Base-by-base conservation (phyloP, 2,113 vertebrate genomes). In the Polypterus bichir region DNA sequence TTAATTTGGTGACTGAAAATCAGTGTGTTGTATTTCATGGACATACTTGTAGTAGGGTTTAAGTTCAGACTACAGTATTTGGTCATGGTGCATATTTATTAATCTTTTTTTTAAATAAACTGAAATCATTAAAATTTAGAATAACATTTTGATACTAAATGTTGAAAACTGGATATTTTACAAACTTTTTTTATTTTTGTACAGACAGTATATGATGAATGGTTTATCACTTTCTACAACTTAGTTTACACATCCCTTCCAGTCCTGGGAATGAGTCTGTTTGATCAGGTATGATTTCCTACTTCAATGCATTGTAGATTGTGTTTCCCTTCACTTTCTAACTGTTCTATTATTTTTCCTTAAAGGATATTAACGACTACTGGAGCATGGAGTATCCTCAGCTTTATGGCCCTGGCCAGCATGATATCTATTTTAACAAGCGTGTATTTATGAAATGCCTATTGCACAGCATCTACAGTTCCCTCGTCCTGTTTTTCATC, bases 161-260 rank as follows among this genome's bases (percentile, higher is more conserved):
- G 3, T 6, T 10, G 54, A 55, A 55, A 10, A 5, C 54, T 9
- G 54, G 10, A 6, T 55, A 27, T 55, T 45, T 59, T 46, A 9
- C 46, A 51, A 48, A 52, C 49, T 9, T 64, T 64, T 62, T 58
- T 81, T 11, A 63, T 66, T 5, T 69, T 7, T 66, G 70, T 57
- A 11, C 59, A 98, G 95, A 91, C 91, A 1, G 91, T 95, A 58
- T 98, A 94, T 8, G 96, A 99, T 4, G 86, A 92, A 63, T 97
- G 92, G 94, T 99, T 92, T 75, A 93, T 99, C 74, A 91, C 91
- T 0, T 73, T 90, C 62, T 99, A 96, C 80, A 99, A 98, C 80
- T 71, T 97, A 77, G 64, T 95, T 1, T 98, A 97, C 77, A 97
- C 94, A 3, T 88, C 92, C 9, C 85, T 98, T 5, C 94, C 96